phyloP scores from a whole-genome alignment of 2,888 invertebrate genomes.

The Cyaniris semiargus region DNA sequence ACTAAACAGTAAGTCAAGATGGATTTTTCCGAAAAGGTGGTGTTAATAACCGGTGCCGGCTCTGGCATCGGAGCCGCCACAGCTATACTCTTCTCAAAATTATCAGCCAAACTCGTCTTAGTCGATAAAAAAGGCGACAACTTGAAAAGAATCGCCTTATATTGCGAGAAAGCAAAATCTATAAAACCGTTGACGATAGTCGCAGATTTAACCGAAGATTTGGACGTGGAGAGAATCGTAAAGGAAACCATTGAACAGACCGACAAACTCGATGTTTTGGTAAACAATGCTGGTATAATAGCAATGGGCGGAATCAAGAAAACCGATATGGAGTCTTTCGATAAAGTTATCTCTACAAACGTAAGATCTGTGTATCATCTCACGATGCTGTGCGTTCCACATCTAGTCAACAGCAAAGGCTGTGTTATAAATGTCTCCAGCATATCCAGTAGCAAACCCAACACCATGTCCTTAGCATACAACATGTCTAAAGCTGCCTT shows the following conservation, averaged over 20 bases:
- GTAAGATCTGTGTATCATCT: conserved; percentile 89
- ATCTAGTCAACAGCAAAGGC: conserved; percentile 89
- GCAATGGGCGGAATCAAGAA: conserved; percentile 89
- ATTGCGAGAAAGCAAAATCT: conserved; percentile 79
- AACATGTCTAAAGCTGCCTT: conserved; percentile 94
- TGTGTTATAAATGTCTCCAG: conserved; percentile 96
- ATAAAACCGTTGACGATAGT: conserved; percentile 78
- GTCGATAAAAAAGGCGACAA: conserved; percentile 76
- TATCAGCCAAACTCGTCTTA: conserved; percentile 83
- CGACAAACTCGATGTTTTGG: conserved; percentile 86
- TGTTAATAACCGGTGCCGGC: conserved; percentile 85
- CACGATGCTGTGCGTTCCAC: conserved; percentile 91
- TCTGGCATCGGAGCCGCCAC: conserved; percentile 88
- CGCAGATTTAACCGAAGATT: conserved; percentile 85
- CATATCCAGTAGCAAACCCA: conserved; percentile 85
- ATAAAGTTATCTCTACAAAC: conserved; percentile 92
- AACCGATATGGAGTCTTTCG: conserved; percentile 89
- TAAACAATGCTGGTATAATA: conserved; percentile 93
- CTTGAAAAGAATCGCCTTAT: conserved; percentile 62
- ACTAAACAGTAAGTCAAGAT: conserved; percentile 50
- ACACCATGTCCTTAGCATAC: conserved; percentile 90
- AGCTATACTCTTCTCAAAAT: conserved; percentile 83
- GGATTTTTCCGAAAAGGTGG: conserved; percentile 82
- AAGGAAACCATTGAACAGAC: conserved; percentile 85
- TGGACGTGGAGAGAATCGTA: conserved; percentile 83